Evolutionary conservation across 2,888 invertebrate genomes (phyloP).

Genomic region (Rhodophaea formosa): DNA sequence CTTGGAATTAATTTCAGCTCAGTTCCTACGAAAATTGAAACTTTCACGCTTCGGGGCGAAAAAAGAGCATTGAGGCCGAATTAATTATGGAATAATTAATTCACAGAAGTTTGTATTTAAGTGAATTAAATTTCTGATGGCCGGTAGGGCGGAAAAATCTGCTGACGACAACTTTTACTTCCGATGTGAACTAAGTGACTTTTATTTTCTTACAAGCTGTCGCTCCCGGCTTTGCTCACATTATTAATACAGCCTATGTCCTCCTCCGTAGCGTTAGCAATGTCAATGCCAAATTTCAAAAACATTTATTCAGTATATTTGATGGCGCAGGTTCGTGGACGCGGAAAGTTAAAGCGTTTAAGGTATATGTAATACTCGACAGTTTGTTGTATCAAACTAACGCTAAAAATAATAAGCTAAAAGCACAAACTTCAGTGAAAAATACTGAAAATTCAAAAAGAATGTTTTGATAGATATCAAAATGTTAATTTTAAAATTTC

Average conservation of each 20-base stretch:
- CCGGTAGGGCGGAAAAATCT: conserved; percentile 31
- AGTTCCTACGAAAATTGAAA: conserved; percentile 10
- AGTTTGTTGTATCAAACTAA: too few species aligned
- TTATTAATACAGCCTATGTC: too few species aligned
- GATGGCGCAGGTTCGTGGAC: too few species aligned
- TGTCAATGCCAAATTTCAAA: too few species aligned
- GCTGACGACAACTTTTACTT: conserved; percentile 38
- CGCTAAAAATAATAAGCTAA: too few species aligned
- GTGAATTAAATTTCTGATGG: conserved; percentile 35
- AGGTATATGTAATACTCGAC: too few species aligned
- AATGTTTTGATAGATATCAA: background rate
- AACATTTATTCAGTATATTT: too few species aligned
- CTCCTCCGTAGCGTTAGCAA: too few species aligned
- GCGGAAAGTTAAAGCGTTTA: too few species aligned
- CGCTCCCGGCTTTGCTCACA: too few species aligned
- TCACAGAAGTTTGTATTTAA: conserved; percentile 30
- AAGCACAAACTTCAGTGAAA: too few species aligned
- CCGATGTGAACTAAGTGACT: conserved; percentile 31
- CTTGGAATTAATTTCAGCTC: conserved; percentile 3
- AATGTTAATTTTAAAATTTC: conserved; percentile 10
- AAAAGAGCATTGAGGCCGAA: conserved; percentile 35
- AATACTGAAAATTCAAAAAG: too few species aligned
- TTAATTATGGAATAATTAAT: conserved; percentile 46
- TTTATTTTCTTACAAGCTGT: background rate
- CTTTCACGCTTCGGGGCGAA: conserved; percentile 11